A percentile compares a stretch with the other conserved stretches of the same genome.
These are phyloP conservation scores for Oenanthe oenanthe DNA, from an alignment of 2,113 vertebrate species.

Conservation along the genomic window DNA sequence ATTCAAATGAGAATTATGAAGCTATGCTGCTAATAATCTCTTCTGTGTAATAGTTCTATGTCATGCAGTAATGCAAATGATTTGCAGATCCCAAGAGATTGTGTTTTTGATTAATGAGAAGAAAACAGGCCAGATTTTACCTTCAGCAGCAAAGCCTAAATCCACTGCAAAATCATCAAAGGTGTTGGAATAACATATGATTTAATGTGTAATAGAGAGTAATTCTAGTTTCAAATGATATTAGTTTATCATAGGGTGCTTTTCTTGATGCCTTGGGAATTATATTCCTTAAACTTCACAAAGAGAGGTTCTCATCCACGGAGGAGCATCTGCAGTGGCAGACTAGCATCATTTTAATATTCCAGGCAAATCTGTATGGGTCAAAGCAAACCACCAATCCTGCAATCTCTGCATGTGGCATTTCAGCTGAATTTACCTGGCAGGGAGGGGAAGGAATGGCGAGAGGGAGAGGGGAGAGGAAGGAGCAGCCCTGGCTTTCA, in stretches of 20 bases:
- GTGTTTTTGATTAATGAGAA: not conserved
- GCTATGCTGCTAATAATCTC: not conserved
- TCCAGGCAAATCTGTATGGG: not conserved
- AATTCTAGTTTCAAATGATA: not conserved
- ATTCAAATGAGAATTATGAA: not conserved
- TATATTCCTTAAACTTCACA: not conserved
- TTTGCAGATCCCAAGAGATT: constrained; percentile 15
- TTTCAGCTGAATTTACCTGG: not conserved
- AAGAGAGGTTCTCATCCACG: not conserved
- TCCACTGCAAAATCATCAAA: not conserved
- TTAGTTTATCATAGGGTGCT: not conserved
- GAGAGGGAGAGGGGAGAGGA: not conserved
- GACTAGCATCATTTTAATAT: not conserved
- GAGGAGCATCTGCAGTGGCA: not conserved
- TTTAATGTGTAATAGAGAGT: not conserved
- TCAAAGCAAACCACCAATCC: not conserved
- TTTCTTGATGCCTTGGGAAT: not conserved
- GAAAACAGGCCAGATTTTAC: not conserved
- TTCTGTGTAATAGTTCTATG: constrained; percentile 7
- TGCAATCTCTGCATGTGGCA: not conserved
- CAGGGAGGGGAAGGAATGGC: not conserved
- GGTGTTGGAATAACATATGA: not conserved
- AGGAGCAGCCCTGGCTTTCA: not conserved
- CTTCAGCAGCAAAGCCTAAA: not conserved
- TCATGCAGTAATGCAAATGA: not conserved